A percentile compares a stretch with the other conserved stretches of the same genome.
Conservation (phyloP, 2,888 invertebrate species). For the Heliconius aoede region DNA sequence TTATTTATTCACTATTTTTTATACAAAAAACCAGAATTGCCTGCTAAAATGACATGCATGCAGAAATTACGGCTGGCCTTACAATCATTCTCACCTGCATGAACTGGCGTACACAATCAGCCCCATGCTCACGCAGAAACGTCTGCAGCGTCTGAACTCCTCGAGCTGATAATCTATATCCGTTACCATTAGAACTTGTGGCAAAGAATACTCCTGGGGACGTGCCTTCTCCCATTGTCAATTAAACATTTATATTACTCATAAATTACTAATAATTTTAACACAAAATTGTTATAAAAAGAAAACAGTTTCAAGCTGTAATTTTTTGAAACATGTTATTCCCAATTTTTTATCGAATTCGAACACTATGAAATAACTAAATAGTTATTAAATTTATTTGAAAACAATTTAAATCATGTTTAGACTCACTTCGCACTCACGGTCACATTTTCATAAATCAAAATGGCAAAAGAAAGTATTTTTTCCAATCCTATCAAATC, state of each 20-base stretch:
- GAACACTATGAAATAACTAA: too few relatives aligned
- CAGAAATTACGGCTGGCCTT: background rate
- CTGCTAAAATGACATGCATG: too few relatives aligned
- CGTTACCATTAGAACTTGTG: constrained; percentile 78
- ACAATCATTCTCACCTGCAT: constrained; percentile 80
- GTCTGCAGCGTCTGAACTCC: constrained; percentile 85
- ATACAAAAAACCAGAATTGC: background rate
- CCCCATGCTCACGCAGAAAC: constrained; percentile 86
- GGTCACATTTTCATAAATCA: constrained; percentile 11
- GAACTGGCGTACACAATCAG: constrained; percentile 86
- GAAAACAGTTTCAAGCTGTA: too few relatives aligned
- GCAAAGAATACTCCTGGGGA: constrained; percentile 68
- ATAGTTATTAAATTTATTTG: too few relatives aligned
- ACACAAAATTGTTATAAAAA: too few relatives aligned
- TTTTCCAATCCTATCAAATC: constrained; percentile 14
- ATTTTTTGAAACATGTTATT: background rate
- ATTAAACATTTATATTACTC: background rate
- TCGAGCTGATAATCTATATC: constrained; percentile 83
- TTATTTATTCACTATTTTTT: background rate
- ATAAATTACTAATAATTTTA: too few relatives aligned
- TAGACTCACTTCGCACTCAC: background rate
- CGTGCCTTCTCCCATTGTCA: constrained; percentile 66
- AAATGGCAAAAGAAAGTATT: background rate
- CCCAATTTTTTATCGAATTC: background rate
- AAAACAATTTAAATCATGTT: background rate